Conservation (phyloP, 2,113 vertebrate genomes). For the Capreolus pygargus region DNA sequence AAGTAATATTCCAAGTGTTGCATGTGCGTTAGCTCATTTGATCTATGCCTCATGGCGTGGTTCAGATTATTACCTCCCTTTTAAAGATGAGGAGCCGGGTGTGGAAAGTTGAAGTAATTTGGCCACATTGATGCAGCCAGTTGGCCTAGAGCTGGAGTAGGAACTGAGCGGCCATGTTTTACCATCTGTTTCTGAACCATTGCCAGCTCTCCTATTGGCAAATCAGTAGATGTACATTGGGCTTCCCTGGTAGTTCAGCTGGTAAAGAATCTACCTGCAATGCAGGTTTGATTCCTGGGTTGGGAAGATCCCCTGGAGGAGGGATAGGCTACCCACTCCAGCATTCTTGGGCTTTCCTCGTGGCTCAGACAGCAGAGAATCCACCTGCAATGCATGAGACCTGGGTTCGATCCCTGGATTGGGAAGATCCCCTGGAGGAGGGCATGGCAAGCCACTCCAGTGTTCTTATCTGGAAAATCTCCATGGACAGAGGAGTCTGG, state of each 20-base stretch:
- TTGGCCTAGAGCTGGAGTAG: neutral
- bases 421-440: neutral
- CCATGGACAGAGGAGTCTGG: neutral
- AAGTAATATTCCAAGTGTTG: neutral
- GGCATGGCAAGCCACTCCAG: neutral
- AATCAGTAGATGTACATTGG: neutral
- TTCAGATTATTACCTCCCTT: neutral
- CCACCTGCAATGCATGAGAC: neutral
- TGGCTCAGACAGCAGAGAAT: neutral
- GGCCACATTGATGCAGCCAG: too few relatives aligned
- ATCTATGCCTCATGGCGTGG: accelerated
- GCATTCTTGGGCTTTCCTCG: neutral
- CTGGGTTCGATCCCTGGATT: neutral
- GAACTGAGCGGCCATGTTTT: neutral
- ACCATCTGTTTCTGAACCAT: neutral
- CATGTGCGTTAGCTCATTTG: neutral
- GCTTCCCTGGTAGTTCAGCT: neutral
- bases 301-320: neutral
- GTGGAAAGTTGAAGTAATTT: neutral
- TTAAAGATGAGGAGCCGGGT: neutral
- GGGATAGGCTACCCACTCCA: neutral
- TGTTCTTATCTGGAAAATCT: neutral
- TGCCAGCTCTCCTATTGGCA: neutral
- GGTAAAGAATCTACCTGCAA: neutral
- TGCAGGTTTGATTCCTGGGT: neutral